These are phyloP conservation scores for Drepanosiphum platanoidis DNA, from an alignment of 2,888 invertebrate genomes.

Conservation along the genomic window DNA sequence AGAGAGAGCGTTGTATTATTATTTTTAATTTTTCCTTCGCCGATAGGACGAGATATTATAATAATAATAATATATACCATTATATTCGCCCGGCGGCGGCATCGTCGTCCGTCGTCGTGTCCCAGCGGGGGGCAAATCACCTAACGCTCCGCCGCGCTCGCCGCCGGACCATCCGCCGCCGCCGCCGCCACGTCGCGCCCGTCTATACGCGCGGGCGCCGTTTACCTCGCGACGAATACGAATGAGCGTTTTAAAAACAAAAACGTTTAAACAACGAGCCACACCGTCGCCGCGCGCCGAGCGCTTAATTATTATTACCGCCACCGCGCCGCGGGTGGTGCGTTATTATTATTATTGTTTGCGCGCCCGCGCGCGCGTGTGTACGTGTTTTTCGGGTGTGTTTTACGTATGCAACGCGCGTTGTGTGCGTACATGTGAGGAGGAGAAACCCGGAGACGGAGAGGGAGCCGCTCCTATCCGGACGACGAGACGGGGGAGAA, in stretches of 20 bases:
- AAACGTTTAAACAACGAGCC: constrained; percentile 48
- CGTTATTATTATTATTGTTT: neutral
- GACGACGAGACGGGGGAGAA: neutral
- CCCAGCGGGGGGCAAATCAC: constrained; percentile 6
- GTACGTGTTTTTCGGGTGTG: constrained; percentile 36
- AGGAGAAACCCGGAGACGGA: neutral
- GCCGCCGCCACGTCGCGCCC: too few species aligned
- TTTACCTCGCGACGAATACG: constrained; percentile 52
- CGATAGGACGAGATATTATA: constrained; percentile 27
- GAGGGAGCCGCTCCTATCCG: neutral
- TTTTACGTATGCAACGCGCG: constrained; percentile 56
- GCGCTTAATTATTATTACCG: constrained; percentile 48
- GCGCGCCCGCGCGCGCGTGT: neutral
- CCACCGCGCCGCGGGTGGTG: neutral
- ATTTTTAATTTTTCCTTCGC: constrained; percentile 37
- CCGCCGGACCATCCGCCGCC: neutral
- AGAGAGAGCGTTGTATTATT: constrained; percentile 12
- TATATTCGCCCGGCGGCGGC: neutral
- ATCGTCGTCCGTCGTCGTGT: neutral
- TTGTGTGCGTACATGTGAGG: neutral
- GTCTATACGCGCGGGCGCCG: neutral
- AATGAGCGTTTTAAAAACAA: constrained; percentile 56
- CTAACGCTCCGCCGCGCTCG: constrained; percentile 1
- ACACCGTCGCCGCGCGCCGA: neutral
- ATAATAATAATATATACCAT: too few species aligned